These are phyloP conservation scores for Drosophila bocqueti DNA, from an alignment of 1,140 invertebrate species.

Conservation along the genomic window DNA sequence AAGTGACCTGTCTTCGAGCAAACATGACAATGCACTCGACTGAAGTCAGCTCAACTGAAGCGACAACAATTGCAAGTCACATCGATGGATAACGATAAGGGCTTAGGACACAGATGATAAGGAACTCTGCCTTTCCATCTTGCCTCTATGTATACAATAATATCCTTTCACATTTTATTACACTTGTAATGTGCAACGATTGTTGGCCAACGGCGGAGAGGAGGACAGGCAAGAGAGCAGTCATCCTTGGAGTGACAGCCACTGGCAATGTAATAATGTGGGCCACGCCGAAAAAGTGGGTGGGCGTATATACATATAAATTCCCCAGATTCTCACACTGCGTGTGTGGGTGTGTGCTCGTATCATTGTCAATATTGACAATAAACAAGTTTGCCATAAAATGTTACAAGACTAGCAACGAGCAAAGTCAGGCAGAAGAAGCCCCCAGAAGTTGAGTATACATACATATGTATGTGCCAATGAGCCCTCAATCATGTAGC, in stretches of 20 bases:
- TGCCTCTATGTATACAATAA: conserved; percentile 61
- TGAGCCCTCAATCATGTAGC: conserved; percentile 64
- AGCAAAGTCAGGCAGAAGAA: conserved; percentile 7
- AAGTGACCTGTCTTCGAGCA: conserved; percentile 23
- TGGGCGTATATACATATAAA: conserved; percentile 13
- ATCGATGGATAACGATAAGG: conserved; percentile 4
- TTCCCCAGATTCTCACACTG: background rate
- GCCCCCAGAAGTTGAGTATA: conserved; percentile 3
- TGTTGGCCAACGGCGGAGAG: conserved; percentile 16
- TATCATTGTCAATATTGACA: conserved; percentile 82
- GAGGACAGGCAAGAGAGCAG: conserved; percentile 45
- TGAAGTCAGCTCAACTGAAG: conserved; percentile 17
- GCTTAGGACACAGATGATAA: conserved; percentile 27
- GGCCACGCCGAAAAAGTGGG: conserved; percentile 35
- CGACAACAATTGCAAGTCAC: conserved; percentile 48
- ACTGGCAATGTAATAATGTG: conserved; percentile 71
- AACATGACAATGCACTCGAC: conserved; percentile 43
- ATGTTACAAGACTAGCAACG: conserved; percentile 58
- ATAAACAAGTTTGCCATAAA: conserved; percentile 83
- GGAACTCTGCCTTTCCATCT: background rate
- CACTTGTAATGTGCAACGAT: conserved; percentile 80
- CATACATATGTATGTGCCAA: conserved; percentile 31
- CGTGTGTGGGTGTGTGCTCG: conserved; percentile 14
- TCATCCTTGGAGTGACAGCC: conserved; percentile 52
- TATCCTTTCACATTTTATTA: conserved; percentile 82